Evolutionary conservation across 2,888 invertebrate species (phyloP).

Genomic region (Callyntrura guangdongensis): DNA sequence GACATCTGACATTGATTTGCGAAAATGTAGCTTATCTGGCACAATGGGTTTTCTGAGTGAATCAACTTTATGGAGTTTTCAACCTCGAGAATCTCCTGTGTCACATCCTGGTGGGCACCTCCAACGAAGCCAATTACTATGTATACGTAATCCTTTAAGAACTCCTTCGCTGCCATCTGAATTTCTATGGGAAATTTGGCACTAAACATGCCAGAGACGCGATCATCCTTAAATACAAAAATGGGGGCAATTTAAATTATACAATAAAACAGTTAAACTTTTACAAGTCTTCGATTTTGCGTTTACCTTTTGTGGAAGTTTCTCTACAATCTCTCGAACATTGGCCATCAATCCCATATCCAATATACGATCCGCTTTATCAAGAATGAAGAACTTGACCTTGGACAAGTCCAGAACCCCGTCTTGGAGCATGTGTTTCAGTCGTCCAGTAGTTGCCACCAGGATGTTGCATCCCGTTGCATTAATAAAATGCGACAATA

Average conservation of each 20-base stretch:
- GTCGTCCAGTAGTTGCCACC: slow-evolving; percentile 91
- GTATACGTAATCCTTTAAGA: slow-evolving; percentile 92
- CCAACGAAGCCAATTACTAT: slow-evolving; percentile 96
- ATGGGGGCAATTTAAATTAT: background rate
- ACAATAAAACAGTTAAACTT: too few relatives aligned
- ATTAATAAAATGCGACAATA: slow-evolving; percentile 28
- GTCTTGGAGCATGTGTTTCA: slow-evolving; percentile 89
- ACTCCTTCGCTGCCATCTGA: slow-evolving; percentile 93
- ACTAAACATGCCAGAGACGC: slow-evolving; percentile 91
- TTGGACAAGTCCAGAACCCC: slow-evolving; percentile 88
- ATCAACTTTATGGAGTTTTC: too few relatives aligned
- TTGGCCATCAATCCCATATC: slow-evolving; percentile 90
- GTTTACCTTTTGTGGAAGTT: slow-evolving; percentile 88
- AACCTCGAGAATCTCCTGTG: too few relatives aligned
- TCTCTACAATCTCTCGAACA: slow-evolving; percentile 88
- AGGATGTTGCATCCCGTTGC: slow-evolving; percentile 90
- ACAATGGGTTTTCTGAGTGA: too few relatives aligned
- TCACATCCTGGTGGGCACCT: slow-evolving; percentile 96
- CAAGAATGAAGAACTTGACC: slow-evolving; percentile 90
- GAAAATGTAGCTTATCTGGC: too few relatives aligned
- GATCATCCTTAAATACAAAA: slow-evolving; percentile 87
- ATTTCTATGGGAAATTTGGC: slow-evolving; percentile 91
- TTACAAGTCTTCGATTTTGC: too few relatives aligned
- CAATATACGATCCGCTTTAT: slow-evolving; percentile 94
- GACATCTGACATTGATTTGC: too few relatives aligned